These are phyloP conservation scores for Cebidichthys violaceus DNA, from an alignment of 2,113 vertebrate species.

Conservation along the genomic window DNA sequence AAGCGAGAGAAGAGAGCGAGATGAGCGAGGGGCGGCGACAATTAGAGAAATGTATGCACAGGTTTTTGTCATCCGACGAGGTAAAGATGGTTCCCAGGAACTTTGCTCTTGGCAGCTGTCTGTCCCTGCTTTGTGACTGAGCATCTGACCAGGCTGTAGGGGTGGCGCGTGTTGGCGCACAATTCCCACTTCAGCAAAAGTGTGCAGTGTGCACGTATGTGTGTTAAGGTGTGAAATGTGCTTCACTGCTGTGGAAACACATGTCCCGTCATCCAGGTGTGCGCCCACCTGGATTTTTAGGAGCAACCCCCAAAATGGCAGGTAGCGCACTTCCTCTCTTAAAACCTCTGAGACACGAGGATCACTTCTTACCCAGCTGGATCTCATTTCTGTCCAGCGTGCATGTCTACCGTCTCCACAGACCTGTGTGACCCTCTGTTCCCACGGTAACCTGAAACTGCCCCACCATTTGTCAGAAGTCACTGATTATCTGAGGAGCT, in stretches of 20 bases:
- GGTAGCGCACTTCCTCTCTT: constrained; percentile 27
- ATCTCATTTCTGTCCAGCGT: constrained; percentile 28
- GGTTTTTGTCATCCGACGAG: constrained; percentile 35
- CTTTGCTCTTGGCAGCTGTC: constrained; percentile 3
- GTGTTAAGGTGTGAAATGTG: neutral
- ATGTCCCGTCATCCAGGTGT: constrained; percentile 61
- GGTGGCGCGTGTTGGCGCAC: neutral
- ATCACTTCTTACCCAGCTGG: constrained; percentile 31
- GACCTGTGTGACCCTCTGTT: constrained; percentile 54
- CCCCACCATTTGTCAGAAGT: constrained; percentile 52
- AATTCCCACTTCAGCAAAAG: neutral
- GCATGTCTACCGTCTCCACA: neutral
- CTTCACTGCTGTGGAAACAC: constrained; percentile 20
- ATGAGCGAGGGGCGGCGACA: constrained; percentile 43
- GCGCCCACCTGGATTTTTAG: constrained; percentile 53
- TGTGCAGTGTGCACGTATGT: too few species aligned
- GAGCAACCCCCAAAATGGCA: constrained; percentile 34
- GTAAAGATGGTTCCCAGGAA: constrained; percentile 33
- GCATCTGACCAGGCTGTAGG: neutral
- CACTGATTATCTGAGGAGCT: constrained; percentile 47
- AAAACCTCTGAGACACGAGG: constrained; percentile 3
- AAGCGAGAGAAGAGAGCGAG: constrained; percentile 25
- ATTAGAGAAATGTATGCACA: constrained; percentile 45
- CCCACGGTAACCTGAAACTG: constrained; percentile 56
- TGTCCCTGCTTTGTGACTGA: constrained; percentile 11